Conservation (phyloP, 2,888 invertebrate species). For the Lissocephala sabroskyi region DNA sequence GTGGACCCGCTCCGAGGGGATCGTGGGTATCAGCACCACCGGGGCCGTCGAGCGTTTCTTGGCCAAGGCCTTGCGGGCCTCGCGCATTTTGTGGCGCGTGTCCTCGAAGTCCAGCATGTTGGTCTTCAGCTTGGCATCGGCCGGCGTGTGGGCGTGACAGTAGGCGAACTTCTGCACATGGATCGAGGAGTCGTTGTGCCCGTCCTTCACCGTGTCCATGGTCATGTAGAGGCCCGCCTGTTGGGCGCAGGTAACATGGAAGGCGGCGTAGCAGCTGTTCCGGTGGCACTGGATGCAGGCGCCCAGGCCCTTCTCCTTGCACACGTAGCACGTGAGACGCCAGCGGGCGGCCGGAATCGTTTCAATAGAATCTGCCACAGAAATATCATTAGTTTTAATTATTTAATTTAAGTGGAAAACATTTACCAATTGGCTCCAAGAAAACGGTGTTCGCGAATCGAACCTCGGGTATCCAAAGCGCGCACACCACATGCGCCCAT, state of each 20-base stretch:
- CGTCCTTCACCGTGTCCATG: slow-evolving; percentile 89
- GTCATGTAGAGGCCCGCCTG: slow-evolving; percentile 95
- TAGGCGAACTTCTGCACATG: slow-evolving; percentile 96
- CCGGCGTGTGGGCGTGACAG: slow-evolving; percentile 90
- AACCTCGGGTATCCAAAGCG: slow-evolving; percentile 99
- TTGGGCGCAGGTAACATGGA: slow-evolving; percentile 99
- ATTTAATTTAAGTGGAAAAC: neutral
- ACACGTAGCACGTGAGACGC: slow-evolving; percentile 97
- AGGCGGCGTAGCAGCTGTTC: slow-evolving; percentile 96
- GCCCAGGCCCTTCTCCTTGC: slow-evolving; percentile 92
- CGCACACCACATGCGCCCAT: slow-evolving; percentile 99
- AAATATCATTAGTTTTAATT: too few relatives aligned
- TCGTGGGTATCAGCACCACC: slow-evolving; percentile 93
- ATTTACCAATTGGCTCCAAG: slow-evolving; percentile 91
- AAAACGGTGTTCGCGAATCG: slow-evolving; percentile 98
- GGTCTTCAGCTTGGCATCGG: slow-evolving; percentile 69
- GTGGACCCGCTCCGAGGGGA: slow-evolving; percentile 89
- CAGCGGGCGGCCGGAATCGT: slow-evolving; percentile 96
- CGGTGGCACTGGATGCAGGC: slow-evolving; percentile 99
- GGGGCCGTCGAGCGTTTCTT: slow-evolving; percentile 93
- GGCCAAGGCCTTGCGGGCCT: slow-evolving; percentile 88
- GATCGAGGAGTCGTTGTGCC: slow-evolving; percentile 79
- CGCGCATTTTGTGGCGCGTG: slow-evolving; percentile 86
- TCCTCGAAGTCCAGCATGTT: slow-evolving; percentile 76
- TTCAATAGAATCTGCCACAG: slow-evolving; percentile 86